Conservation (phyloP, 2,888 invertebrate species). For the Serrognathus titanus region DNA sequence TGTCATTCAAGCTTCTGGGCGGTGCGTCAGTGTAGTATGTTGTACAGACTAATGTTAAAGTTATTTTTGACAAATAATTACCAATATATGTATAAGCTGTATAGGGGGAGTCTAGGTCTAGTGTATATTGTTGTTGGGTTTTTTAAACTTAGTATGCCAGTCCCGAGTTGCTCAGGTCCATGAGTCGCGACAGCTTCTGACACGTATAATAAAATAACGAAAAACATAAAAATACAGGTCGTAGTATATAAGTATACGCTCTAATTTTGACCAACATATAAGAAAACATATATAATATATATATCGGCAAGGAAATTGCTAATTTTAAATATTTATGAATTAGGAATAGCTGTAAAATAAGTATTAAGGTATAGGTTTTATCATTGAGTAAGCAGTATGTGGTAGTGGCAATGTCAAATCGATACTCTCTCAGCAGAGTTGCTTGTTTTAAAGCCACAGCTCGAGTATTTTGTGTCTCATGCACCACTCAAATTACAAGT, state of each 20-base stretch:
- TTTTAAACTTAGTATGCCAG: conserved; percentile 25
- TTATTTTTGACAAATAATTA: conserved; percentile 51
- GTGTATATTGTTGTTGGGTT: conserved; percentile 48
- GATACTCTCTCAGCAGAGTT: background rate
- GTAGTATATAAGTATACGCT: conserved; percentile 10
- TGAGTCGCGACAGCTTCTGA: conserved; percentile 16
- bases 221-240: conserved; percentile 6
- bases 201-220: conserved; percentile 10
- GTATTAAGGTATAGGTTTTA: conserved; percentile 15
- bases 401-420: background rate
- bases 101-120: conserved; percentile 47
- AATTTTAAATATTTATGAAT: conserved; percentile 14
- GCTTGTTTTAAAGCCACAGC: too few relatives aligned
- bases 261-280: conserved; percentile 9
- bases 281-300: conserved; percentile 5
- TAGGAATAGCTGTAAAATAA: conserved; percentile 13
- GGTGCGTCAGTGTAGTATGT: conserved; percentile 34
- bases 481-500: too few relatives aligned
- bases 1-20: conserved; percentile 26
- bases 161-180: conserved; percentile 41
- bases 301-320: conserved; percentile 10
- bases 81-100: conserved; percentile 47
- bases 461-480: too few relatives aligned
- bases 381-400: conserved; percentile 18
- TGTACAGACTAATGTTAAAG: conserved; percentile 48